Conservation (phyloP, 2,113 vertebrate species). For the Heterotilapia buettikoferi region DNA sequence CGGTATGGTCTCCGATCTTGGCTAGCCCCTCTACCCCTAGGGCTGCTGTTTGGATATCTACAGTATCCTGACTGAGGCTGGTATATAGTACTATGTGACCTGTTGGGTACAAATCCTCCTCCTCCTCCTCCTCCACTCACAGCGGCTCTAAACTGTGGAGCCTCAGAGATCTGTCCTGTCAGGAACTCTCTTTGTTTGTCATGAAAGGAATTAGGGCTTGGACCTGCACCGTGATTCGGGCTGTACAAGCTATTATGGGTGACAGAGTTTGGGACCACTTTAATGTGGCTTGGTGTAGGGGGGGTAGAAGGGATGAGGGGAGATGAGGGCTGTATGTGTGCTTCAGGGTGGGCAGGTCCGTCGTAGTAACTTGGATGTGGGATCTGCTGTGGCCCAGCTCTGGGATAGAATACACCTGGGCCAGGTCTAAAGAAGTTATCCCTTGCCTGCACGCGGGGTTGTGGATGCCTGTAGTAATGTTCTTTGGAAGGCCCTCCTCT, state of each 20-base stretch:
- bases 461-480: conserved; percentile 40
- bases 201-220: conserved; percentile 22
- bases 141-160: conserved; percentile 41
- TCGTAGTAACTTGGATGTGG: conserved; percentile 20
- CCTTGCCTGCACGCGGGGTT: conserved; percentile 43
- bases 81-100: neutral
- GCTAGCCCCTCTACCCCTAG: conserved; percentile 3
- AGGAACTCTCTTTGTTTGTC: conserved; percentile 73
- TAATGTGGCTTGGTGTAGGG: conserved; percentile 4
- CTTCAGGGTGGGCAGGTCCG: neutral
- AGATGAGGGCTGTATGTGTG: neutral
- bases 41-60: conserved; percentile 21
- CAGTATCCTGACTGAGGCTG: conserved; percentile 13
- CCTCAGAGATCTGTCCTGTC: conserved; percentile 57
- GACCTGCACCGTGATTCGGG: neutral
- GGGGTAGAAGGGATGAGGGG: neutral
- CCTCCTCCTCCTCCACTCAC: conserved; percentile 10
- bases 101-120: neutral
- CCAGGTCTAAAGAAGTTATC: conserved; percentile 20
- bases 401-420: neutral
- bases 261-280: neutral
- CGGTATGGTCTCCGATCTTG: neutral
- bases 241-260: neutral
- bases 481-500: conserved; percentile 71
- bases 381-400: conserved; percentile 2